Evolutionary conservation across 2,888 invertebrate species (phyloP).

Genomic region (Bombylius discolor): DNA sequence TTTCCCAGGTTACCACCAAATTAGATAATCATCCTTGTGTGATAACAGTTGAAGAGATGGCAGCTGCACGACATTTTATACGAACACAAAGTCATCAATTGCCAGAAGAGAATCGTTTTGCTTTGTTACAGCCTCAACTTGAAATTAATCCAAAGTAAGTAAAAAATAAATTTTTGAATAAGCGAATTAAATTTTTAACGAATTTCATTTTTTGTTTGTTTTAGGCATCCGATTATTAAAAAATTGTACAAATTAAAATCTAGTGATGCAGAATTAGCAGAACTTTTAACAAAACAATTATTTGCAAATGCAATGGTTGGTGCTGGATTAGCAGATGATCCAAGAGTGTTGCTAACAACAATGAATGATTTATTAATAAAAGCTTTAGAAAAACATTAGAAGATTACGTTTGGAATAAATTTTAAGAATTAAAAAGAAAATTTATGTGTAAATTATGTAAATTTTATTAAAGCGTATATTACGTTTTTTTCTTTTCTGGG

Average conservation of each 20-base stretch:
- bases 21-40: slow-evolving; percentile 88
- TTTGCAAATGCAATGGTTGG: slow-evolving; percentile 92
- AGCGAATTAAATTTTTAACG: neutral
- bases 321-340: slow-evolving; percentile 87
- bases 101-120: slow-evolving; percentile 73
- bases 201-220: slow-evolving; percentile 12
- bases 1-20: slow-evolving; percentile 49
- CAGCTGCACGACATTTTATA: slow-evolving; percentile 87
- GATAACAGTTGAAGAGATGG: slow-evolving; percentile 93
- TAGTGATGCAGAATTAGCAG: slow-evolving; percentile 66
- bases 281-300: slow-evolving; percentile 75
- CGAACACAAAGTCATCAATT: slow-evolving; percentile 72
- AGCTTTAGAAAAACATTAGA: slow-evolving; percentile 65
- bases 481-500: too few species aligned
- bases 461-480: too few species aligned
- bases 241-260: slow-evolving; percentile 65
- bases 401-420: neutral
- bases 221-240: slow-evolving; percentile 77
- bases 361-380: slow-evolving; percentile 76
- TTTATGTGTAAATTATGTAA: too few species aligned
- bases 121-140: slow-evolving; percentile 76
- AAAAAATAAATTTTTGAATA: neutral
- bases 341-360: slow-evolving; percentile 66
- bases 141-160: slow-evolving; percentile 85
- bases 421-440: too few species aligned